phyloP scores from a whole-genome alignment of 2,113 vertebrate species.

The Peucedramus taeniatus region DNA sequence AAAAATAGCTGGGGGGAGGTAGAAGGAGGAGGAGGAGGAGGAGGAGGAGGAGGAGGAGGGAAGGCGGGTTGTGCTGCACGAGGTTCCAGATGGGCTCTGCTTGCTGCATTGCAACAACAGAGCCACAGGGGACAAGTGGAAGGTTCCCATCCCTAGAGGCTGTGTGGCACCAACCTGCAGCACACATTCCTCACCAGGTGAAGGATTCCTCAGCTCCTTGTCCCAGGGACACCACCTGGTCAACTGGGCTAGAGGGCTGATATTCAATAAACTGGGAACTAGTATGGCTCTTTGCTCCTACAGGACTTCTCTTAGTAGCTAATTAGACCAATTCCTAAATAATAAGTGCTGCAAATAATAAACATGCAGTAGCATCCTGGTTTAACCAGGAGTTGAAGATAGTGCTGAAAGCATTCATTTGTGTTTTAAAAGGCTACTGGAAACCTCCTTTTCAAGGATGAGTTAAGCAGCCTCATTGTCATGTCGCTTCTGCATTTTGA shows the following conservation, averaged over 20 bases:
- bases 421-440: not conserved
- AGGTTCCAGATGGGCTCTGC: not conserved
- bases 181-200: accelerated
- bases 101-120: not conserved
- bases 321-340: not conserved
- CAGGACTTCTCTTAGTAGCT: not conserved
- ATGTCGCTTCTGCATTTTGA: constrained; percentile 49
- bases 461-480: constrained; percentile 38
- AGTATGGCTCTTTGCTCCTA: not conserved
- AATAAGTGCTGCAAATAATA: not conserved
- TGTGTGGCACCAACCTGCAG: not conserved
- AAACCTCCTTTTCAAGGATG: constrained; percentile 32
- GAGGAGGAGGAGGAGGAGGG: not conserved
- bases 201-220: not conserved
- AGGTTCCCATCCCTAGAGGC: not conserved
- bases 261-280: not conserved
- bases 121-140: accelerated
- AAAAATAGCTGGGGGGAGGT: not conserved
- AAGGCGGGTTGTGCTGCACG: not conserved
- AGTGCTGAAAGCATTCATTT: not conserved
- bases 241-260: accelerated
- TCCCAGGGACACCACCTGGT: not conserved
- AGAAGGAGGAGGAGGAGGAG: not conserved
- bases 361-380: not conserved
- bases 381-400: not conserved